Conservation (phyloP, 2,113 vertebrate genomes). For the Hydropotes inermis region DNA sequence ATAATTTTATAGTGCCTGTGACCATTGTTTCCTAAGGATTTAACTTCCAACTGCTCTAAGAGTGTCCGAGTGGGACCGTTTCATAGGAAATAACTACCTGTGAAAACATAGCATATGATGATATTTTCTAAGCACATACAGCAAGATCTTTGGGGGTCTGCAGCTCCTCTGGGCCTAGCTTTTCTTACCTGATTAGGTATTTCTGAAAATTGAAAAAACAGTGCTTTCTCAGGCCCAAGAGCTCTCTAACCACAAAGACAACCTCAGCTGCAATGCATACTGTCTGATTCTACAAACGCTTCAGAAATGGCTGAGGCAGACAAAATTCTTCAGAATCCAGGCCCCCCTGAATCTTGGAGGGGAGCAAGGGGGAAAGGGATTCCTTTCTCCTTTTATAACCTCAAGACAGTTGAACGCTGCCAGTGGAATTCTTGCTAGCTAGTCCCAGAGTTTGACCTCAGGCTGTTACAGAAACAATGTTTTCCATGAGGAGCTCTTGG, state of each 20-base stretch:
- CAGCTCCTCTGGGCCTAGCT: not conserved
- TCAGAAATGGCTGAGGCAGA: constrained; percentile 34
- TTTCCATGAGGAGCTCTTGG: constrained; percentile 44
- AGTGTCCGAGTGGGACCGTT: not conserved
- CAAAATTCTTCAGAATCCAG: constrained; percentile 4
- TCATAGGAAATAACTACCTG: constrained; percentile 12
- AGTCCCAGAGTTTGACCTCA: constrained; percentile 48
- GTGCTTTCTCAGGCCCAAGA: not conserved
- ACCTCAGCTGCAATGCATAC: not conserved
- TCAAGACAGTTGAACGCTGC: not conserved
- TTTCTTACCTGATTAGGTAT: not conserved
- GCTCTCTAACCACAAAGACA: constrained; percentile 37
- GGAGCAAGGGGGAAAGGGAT: not conserved
- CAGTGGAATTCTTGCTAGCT: constrained; percentile 44
- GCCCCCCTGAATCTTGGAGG: not conserved
- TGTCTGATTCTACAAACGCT: not conserved
- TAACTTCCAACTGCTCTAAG: constrained; percentile 19
- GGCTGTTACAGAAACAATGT: constrained; percentile 44
- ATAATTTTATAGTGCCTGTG: not conserved
- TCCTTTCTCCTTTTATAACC: constrained; percentile 38
- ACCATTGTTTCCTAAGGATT: not conserved
- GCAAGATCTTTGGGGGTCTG: not conserved
- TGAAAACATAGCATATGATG: not conserved
- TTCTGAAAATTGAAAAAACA: not conserved
- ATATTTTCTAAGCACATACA: constrained; percentile 5